A percentile compares a stretch with the other conserved stretches of the same genome.
These are phyloP conservation scores for Acrobasis suavella DNA, from an alignment of 2,888 invertebrate genomes.

Conservation along the genomic window DNA sequence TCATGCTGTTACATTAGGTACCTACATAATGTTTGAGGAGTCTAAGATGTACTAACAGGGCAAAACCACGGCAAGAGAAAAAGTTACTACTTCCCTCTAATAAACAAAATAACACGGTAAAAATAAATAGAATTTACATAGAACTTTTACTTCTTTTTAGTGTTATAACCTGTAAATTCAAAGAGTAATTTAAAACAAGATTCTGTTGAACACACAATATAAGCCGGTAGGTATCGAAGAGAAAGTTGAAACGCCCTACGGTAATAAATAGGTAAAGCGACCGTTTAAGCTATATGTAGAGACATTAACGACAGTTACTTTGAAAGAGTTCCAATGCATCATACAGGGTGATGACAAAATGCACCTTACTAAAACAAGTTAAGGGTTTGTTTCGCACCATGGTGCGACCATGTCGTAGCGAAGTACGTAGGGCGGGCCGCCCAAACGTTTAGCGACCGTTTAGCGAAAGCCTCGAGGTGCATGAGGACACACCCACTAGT, in stretches of 20 bases:
- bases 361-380: constrained; percentile 32
- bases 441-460: constrained; percentile 82
- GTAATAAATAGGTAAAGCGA: constrained; percentile 59
- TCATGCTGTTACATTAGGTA: too few relatives aligned
- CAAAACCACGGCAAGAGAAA: too few relatives aligned
- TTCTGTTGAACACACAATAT: constrained; percentile 7
- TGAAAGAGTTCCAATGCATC: constrained; percentile 54
- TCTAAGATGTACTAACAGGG: too few relatives aligned
- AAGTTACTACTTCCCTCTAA: too few relatives aligned
- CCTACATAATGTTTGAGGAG: too few relatives aligned
- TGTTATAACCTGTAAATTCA: not conserved
- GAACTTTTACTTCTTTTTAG: too few relatives aligned
- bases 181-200: not conserved
- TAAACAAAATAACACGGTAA: too few relatives aligned
- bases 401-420: constrained; percentile 51
- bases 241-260: constrained; percentile 61
- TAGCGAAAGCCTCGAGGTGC: constrained; percentile 71
- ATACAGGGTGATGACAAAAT: constrained; percentile 25
- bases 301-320: constrained; percentile 51
- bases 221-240: constrained; percentile 39
- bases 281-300: constrained; percentile 71
- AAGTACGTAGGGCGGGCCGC: constrained; percentile 79
- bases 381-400: constrained; percentile 47
- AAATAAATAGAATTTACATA: too few relatives aligned
- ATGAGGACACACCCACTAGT: constrained; percentile 72